A percentile compares a stretch with the other conserved stretches of the same genome.
These are phyloP conservation scores for Crotophaga sulcirostris DNA, from an alignment of 2,113 vertebrate genomes.

Conservation along the genomic window DNA sequence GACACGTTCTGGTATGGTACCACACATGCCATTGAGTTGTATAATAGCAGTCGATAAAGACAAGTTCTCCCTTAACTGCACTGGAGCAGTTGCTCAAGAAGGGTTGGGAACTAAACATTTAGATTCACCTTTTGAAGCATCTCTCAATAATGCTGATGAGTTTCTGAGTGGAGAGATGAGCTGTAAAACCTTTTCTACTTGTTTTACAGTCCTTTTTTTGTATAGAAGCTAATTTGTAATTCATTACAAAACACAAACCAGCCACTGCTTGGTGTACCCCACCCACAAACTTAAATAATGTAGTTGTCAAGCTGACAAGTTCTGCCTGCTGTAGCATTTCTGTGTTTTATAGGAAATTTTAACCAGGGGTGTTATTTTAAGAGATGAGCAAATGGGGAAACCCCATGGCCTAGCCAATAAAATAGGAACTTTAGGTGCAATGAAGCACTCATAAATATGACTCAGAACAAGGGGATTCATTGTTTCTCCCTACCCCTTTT, in stretches of 20 bases:
- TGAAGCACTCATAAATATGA: constrained; percentile 78
- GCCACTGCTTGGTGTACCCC: background rate
- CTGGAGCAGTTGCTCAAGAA: background rate
- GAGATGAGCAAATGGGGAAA: constrained; percentile 82
- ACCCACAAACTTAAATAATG: constrained; percentile 63
- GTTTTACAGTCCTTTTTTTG: background rate
- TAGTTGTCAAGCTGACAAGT: constrained; percentile 66
- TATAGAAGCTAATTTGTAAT: constrained; percentile 20
- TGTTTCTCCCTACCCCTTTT: constrained; percentile 69
- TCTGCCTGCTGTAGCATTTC: constrained; percentile 53
- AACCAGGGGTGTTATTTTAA: constrained; percentile 79
- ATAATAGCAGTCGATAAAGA: background rate
- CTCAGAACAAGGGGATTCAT: constrained; percentile 78
- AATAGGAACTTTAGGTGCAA: constrained; percentile 81
- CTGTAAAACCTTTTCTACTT: background rate
- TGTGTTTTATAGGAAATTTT: constrained; percentile 72
- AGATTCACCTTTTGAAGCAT: background rate
- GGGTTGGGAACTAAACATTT: background rate
- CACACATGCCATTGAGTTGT: background rate
- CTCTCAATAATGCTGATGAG: background rate
- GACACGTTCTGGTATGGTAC: background rate
- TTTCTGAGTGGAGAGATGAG: background rate
- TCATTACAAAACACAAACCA: constrained; percentile 33
- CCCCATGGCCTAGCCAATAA: constrained; percentile 75
- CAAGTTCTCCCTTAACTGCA: background rate